Evolutionary conservation across 1,140 invertebrate genomes (phyloP), one percentile per base, ranked within the genome.

Genomic region (Bombus cullumanus): DNA sequence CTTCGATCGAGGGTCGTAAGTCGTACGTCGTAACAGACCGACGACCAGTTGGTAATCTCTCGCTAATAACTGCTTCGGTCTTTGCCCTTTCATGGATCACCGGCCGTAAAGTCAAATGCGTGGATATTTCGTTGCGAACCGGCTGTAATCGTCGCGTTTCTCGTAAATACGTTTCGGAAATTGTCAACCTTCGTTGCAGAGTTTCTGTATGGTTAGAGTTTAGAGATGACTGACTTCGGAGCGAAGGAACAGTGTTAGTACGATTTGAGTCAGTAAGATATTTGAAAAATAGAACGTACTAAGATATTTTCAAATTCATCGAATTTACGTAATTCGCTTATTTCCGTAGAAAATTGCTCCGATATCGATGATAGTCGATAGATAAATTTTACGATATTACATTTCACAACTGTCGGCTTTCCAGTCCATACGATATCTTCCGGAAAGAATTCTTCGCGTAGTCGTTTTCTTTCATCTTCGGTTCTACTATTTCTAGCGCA

Each of bases 1-100:
- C 81, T 76, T 57, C 13, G 25, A 59, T 13, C 15, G 15, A 31
- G 28, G 64, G 76, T n/a, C 62, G 59, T 75, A 75, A 74, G 76
- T n/a, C 28, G 59, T 74, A 74, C 74, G 76, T n/a, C 28, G 59
- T 75, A 75, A 82, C 72, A 81, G 69, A 81, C 28, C 57, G 57
- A 12, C 57, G 57, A 28, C 34, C 66, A 57, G 47, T 34, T 31
- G 81, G 57, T 75, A 82, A 82, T 66, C 57, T 64, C 25, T 47
- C 0, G 53, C 57, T 82, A 82, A 74, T 81, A 81, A 82, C 25
- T 25, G 34, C 25, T 9, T 43, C 41, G 71, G 53, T 82, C 72
- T 82, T 47, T 81, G 57, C 53, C 39, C 57, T 82, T 82, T 82
- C 59, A 25, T 34, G 53, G 69, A 82, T 71, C 69, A 62, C 69